Conservation (phyloP, 2,797 vertebrate genomes). For the Apogon hyalosoma region DNA sequence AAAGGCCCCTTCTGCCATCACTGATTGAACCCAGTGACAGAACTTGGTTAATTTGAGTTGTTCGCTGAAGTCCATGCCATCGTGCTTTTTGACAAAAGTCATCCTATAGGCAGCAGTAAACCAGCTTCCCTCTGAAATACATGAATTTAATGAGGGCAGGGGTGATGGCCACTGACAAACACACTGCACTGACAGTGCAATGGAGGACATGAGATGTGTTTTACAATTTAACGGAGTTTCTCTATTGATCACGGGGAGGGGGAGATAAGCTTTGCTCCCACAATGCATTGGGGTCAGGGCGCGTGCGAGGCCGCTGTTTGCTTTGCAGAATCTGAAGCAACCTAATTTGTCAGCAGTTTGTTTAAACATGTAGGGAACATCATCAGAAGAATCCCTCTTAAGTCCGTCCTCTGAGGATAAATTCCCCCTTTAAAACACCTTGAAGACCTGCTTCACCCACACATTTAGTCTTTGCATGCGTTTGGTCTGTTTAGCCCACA, state of each 20-base stretch:
- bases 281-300: conserved; percentile 71
- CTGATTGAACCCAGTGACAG: conserved; percentile 19
- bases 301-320: conserved; percentile 68
- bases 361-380: conserved; percentile 57
- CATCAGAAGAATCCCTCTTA: conserved; percentile 43
- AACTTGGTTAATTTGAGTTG: conserved; percentile 21
- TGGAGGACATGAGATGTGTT: conserved; percentile 47
- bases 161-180: conserved; percentile 25
- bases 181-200: conserved; percentile 22
- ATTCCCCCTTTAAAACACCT: conserved; percentile 50
- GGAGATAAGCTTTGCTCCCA: conserved; percentile 63
- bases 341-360: conserved; percentile 70
- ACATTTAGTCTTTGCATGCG: conserved; percentile 53
- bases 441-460: conserved; percentile 76
- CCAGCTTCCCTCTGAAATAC: conserved; percentile 41
- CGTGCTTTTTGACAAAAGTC: conserved; percentile 13
- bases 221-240: conserved; percentile 75
- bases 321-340: conserved; percentile 68
- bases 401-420: conserved; percentile 46
- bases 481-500: conserved; percentile 39
- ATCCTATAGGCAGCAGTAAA: conserved; percentile 36
- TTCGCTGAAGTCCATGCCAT: conserved; percentile 18
- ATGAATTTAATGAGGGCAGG: conserved; percentile 49
- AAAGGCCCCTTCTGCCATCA: conserved; percentile 10
- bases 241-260: conserved; percentile 50